These are phyloP conservation scores for Dioctria linearis DNA, from an alignment of 2,888 invertebrate species.

Conservation along the genomic window DNA sequence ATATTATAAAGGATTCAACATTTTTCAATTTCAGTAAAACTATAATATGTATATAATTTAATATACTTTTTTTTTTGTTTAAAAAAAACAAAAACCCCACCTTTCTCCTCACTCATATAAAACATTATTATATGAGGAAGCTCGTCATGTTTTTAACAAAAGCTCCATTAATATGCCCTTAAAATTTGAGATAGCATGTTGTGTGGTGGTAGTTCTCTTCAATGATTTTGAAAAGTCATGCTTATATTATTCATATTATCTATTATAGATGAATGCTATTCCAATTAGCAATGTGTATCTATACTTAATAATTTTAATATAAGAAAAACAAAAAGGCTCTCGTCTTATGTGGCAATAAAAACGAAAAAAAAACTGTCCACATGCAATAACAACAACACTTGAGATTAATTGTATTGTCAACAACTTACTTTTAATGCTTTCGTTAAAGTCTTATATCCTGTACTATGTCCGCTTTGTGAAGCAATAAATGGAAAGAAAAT, in stretches of 20 bases:
- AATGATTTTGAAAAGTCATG: no score
- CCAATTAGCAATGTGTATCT: no score
- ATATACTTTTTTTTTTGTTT: no score
- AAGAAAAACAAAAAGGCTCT: not conserved
- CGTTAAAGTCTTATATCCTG: constrained; percentile 72
- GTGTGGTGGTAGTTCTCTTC: not conserved
- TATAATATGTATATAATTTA: no score
- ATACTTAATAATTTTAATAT: not conserved
- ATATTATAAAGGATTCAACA: no score
- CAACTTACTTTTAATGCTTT: constrained; percentile 70
- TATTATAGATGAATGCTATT: no score
- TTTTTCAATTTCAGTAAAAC: no score
- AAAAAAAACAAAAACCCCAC: no score
- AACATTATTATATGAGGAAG: no score
- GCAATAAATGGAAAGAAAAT: constrained; percentile 58
- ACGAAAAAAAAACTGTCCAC: not conserved
- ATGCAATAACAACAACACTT: not conserved
- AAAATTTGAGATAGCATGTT: not conserved
- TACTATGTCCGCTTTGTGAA: constrained; percentile 68
- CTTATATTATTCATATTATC: no score
- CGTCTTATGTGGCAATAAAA: not conserved
- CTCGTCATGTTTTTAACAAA: no score
- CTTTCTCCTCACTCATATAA: no score
- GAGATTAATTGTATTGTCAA: not conserved
- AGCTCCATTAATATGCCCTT: not conserved